Percentiles rank a stretch among this genome's conserved stretches.
Evolutionary conservation across 2,113 vertebrate genomes (phyloP).

Genomic region (Alligator sinensis): DNA sequence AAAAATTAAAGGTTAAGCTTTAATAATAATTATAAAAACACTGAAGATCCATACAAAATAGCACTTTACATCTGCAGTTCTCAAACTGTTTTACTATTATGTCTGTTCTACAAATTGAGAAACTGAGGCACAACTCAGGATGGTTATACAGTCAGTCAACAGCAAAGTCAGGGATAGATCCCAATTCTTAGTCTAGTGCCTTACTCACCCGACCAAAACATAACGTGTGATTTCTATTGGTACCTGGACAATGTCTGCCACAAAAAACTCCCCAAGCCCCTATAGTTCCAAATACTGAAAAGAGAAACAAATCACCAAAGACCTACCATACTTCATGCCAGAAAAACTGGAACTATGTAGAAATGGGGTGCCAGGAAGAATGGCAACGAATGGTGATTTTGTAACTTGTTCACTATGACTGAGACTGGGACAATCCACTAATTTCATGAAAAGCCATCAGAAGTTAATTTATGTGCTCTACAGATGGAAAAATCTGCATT

Average conservation of each 20-base stretch:
- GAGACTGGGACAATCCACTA: neutral
- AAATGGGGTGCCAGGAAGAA: neutral
- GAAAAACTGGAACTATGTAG: neutral
- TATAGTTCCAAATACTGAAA: neutral
- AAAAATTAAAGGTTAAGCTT: neutral
- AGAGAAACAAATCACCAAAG: neutral
- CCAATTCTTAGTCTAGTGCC: accelerated
- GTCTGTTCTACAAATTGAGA: neutral
- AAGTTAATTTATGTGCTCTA: neutral
- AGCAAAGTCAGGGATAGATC: neutral
- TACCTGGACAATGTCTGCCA: neutral
- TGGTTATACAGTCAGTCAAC: neutral
- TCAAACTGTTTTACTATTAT: neutral
- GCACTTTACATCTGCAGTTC: neutral
- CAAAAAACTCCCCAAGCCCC: neutral
- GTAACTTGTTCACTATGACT: neutral
- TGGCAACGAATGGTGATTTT: neutral
- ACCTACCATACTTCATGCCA: neutral
- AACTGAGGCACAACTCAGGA: neutral
- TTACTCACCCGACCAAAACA: neutral
- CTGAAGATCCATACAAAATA: neutral
- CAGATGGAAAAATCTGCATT: neutral
- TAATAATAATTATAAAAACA: neutral
- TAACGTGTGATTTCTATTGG: neutral
- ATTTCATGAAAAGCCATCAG: neutral